Percentiles rank a stretch among this genome's conserved stretches.
Conservation (phyloP, 37 sponge, comb jelly and placozoan species). For the Ephydatia muelleri region DNA sequence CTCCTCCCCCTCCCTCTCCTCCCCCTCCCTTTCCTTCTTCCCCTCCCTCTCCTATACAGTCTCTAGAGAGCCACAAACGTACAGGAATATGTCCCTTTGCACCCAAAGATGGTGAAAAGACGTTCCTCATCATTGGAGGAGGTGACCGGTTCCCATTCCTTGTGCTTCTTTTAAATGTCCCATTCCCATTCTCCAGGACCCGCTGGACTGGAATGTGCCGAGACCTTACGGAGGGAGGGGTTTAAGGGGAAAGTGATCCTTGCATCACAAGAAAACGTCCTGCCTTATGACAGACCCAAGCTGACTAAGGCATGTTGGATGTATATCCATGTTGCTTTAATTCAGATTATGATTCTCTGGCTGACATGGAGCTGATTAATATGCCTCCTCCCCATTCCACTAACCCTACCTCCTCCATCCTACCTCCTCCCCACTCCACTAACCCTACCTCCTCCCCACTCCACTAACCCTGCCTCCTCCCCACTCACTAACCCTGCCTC, state of each 20-base stretch:
- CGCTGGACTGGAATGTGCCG: constrained; percentile 81
- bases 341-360: too few species aligned
- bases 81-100: neutral
- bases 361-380: too few species aligned
- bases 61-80: constrained; percentile 34
- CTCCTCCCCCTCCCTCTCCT: neutral
- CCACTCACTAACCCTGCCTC: neutral
- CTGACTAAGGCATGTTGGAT: constrained; percentile 81
- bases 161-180: neutral
- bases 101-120: constrained; percentile 36
- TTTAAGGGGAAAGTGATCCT: constrained; percentile 83
- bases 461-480: too few species aligned
- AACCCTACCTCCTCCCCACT: too few species aligned
- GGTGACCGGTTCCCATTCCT: constrained; percentile 29
- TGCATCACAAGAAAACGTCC: constrained; percentile 59
- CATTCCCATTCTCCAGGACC: constrained; percentile 56
- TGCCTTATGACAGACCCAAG: constrained; percentile 93
- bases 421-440: too few species aligned
- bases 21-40: neutral
- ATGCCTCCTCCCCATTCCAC: too few species aligned
- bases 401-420: too few species aligned
- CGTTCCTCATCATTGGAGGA: constrained; percentile 78
- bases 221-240: constrained; percentile 89
- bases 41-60: neutral
- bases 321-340: too few species aligned